Percentiles rank a stretch among this genome's conserved stretches.
phyloP scores from a whole-genome alignment of 2,888 invertebrate genomes.

The Nemotelus pantherinus region DNA sequence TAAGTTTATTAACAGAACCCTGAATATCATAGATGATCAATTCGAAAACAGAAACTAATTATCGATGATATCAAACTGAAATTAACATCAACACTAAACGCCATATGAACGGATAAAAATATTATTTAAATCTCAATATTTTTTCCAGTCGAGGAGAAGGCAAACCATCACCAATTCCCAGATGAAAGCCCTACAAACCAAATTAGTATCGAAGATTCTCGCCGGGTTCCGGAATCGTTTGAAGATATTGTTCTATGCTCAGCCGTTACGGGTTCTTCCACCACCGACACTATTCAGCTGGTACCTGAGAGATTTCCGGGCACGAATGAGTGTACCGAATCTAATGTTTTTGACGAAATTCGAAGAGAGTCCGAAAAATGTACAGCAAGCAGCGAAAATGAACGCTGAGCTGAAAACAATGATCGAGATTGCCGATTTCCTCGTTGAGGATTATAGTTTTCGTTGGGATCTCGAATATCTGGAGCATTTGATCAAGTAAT shows the following conservation, averaged over 20 bases:
- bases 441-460: neutral
- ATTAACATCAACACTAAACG: too few relatives aligned
- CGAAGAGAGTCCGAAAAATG: too few relatives aligned
- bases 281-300: conserved; percentile 16
- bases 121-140: too few relatives aligned
- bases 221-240: neutral
- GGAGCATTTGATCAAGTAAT: neutral
- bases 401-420: neutral
- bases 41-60: too few relatives aligned
- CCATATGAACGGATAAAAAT: too few relatives aligned
- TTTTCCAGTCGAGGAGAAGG: too few relatives aligned
- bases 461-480: neutral
- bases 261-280: neutral
- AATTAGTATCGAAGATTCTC: neutral
- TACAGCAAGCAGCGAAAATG: neutral
- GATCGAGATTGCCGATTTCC: neutral
- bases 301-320: neutral
- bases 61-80: too few relatives aligned
- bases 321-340: neutral
- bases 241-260: conserved; percentile 7
- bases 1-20: too few relatives aligned
- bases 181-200: too few relatives aligned
- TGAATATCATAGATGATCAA: too few relatives aligned
- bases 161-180: too few relatives aligned
- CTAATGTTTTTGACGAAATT: neutral